phyloP scores from a whole-genome alignment of 2,797 vertebrate species.

The Trichosurus vulpecula region DNA sequence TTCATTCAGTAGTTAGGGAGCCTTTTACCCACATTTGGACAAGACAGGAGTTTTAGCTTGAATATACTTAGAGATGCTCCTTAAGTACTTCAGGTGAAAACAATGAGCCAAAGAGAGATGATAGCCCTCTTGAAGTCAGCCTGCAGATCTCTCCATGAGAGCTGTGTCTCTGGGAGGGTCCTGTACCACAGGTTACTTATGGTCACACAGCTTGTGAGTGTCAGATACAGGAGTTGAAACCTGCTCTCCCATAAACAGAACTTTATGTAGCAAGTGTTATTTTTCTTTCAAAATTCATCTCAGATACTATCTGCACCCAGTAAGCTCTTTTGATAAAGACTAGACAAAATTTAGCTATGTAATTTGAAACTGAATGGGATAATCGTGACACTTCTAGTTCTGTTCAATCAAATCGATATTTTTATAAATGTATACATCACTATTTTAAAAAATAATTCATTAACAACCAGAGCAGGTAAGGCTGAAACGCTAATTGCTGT shows the following conservation, averaged over 20 bases:
- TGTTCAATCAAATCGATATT: background rate
- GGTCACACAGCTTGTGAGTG: background rate
- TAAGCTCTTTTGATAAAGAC: background rate
- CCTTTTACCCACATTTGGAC: background rate
- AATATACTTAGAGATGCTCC: background rate
- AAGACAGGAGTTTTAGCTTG: background rate
- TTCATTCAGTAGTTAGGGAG: background rate
- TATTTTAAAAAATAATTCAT: background rate
- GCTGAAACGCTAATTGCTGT: fast-evolving
- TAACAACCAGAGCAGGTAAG: background rate
- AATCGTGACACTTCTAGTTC: background rate
- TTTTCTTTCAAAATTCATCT: background rate
- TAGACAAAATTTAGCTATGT: background rate
- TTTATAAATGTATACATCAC: background rate
- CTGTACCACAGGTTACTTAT: background rate
- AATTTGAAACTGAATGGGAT: background rate
- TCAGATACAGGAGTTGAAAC: background rate
- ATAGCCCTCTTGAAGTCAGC: background rate
- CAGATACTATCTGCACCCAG: background rate
- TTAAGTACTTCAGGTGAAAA: background rate
- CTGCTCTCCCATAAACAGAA: background rate
- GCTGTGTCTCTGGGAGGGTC: background rate
- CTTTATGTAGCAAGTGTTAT: background rate
- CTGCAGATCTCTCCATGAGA: background rate
- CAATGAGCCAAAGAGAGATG: background rate